Conservation (phyloP, 2,113 vertebrate species). For the Cyanoramphus novaezelandiae region DNA sequence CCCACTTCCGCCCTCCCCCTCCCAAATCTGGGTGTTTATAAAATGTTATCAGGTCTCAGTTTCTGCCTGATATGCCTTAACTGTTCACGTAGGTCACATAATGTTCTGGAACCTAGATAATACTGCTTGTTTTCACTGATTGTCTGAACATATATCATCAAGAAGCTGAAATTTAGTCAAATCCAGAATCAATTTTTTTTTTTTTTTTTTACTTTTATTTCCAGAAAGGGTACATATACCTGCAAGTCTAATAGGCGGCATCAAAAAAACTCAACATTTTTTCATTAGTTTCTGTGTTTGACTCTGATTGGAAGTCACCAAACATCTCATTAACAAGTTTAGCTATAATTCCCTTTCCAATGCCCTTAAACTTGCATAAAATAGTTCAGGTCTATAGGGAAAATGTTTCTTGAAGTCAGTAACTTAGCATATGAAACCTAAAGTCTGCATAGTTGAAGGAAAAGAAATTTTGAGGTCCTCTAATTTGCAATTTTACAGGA, state of each 20-base stretch:
- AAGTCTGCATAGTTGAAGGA: not conserved
- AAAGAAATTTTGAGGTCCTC: not conserved
- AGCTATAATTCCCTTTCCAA: not conserved
- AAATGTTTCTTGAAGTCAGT: not conserved
- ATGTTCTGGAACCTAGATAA: not conserved
- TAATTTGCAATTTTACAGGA: not conserved
- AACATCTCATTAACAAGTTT: not conserved
- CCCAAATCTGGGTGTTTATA: not conserved
- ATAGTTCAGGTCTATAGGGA: not conserved
- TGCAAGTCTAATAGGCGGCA: not conserved
- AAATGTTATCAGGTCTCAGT: not conserved
- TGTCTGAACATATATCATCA: not conserved
- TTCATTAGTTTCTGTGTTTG: not conserved
- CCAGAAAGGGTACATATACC: not conserved
- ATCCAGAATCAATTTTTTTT: not conserved
- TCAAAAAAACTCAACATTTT: not conserved
- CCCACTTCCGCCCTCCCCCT: not conserved
- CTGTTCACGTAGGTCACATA: not conserved
- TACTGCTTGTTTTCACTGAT: not conserved
- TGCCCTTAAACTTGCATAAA: not conserved
- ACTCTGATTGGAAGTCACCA: not conserved
- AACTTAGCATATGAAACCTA: not conserved
- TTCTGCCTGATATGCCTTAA: not conserved
- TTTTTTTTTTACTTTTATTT: not conserved
- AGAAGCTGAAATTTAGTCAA: constrained; percentile 3